Evolutionary conservation across 2,888 invertebrate species (phyloP), one percentile per base, ranked within the genome.

Genomic region (Lottia scabra): DNA sequence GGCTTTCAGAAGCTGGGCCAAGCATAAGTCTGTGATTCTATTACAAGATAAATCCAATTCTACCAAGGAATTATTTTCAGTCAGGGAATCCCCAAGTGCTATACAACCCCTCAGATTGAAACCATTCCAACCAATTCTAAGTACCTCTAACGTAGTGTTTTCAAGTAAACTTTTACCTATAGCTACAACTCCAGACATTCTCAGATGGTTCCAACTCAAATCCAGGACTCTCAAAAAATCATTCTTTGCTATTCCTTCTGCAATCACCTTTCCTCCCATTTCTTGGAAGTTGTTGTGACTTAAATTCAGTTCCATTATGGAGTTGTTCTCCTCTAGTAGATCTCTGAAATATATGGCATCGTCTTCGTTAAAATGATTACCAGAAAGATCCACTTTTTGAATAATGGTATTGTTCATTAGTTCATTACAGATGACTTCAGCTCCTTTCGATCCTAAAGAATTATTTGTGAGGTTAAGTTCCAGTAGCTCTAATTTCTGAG

Each of bases 51-150:
- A 69, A 73, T 87, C 83, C 8, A 87, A 78, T 27, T 83, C 80
- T 16, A 76, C 65, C 15, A 87, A 70, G 13, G 76, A 74, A 0
- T 74, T 78, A 76, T 87, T 87, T 19, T 64, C 70, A 16, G 76
- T 69, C 23, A 87, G 70, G 0, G 84, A 76, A 56, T 75, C 74
- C 13, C 79, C 76, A 65, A 87, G 70, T 6, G 79, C 78, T 26
- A 74, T 74, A 8, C 81, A 78, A 19, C 86, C 86, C 30, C 80
- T 77, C 15, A 80, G 62, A 65, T 82, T 78, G 63, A 87, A 80
- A 13, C 86, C 86, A 69, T 87, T 87, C 86, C 86, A 87, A 2
- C 84, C 77, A 16, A 87, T 74, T 67, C 85, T 72, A 23, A 87
- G 69, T 15, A 73, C 79, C 30, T 82, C 80, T 27, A 86, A 66